Conservation (phyloP, 2,797 vertebrate species). For the Phaenicophaeus curvirostris region DNA sequence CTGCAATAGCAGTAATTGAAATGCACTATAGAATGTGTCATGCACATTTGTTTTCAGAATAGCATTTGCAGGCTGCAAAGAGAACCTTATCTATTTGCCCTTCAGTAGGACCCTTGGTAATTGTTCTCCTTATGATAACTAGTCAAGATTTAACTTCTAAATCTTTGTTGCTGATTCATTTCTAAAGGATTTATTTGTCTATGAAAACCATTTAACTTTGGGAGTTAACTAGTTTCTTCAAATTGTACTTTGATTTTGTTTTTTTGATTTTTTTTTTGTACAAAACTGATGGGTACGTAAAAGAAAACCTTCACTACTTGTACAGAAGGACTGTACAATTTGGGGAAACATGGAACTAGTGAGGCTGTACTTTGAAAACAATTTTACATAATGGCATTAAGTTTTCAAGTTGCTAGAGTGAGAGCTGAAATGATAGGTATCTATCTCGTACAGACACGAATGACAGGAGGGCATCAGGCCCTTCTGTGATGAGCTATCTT, state of each 20-base stretch:
- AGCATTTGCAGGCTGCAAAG: not conserved
- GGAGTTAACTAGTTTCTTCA: not conserved
- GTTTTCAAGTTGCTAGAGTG: not conserved
- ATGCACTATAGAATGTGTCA: accelerated
- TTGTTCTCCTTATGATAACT: not conserved
- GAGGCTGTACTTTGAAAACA: not conserved
- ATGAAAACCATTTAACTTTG: not conserved
- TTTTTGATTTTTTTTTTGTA: not conserved
- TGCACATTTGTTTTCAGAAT: not conserved
- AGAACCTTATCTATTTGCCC: not conserved
- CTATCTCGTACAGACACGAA: not conserved
- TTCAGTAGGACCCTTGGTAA: not conserved
- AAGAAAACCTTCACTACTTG: not conserved
- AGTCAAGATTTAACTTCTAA: not conserved
- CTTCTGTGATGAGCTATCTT: not conserved
- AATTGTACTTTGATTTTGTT: not conserved
- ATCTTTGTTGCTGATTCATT: not conserved
- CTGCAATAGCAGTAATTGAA: not conserved
- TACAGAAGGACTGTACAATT: not conserved
- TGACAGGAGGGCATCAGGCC: not conserved
- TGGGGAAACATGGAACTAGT: not conserved
- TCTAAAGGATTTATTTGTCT: not conserved
- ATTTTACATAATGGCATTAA: not conserved
- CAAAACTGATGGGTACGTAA: not conserved
- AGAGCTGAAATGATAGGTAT: not conserved